Evolutionary conservation across 2,113 vertebrate genomes (phyloP), one percentile per base, ranked within the genome.

Genomic region (Pteruthius melanotis): DNA sequence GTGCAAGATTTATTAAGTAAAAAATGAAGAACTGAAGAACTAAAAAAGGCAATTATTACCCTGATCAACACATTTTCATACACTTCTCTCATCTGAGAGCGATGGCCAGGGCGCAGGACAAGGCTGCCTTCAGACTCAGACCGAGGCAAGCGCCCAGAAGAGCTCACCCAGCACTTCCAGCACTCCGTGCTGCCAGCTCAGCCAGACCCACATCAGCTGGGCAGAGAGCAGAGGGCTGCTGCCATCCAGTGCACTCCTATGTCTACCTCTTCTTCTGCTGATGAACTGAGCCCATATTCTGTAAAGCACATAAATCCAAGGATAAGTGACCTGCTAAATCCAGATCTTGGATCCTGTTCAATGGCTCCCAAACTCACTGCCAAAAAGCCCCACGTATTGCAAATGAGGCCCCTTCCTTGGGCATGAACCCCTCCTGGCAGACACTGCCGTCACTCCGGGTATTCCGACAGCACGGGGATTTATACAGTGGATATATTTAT

Each of bases 131-230:
- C 13, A 33, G 4, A 2, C 45, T 35, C 74, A 13, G 42, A 2
- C 54, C 15, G 39, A 11, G 33, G 60, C n/a, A 33, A 7, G 28
- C n/a, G 61, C 53, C 66, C 31, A 31, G 60, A 13, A 66, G 47
- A 52, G 76, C 75, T 66, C 23, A 9, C n/a, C 6, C 24, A 39
- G 49, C 89, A 33, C 20, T 47, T 23, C 31, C 81, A 24, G 42
- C 9, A 0, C 15, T 45, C 44, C 5, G 0, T 10, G 33, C 84
- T n/a, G 28, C 28, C 83, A 71, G 19, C 10, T 12, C 1, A 6
- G 57, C 30, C 83, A 42, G 45, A 9, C 8, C 8, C 12, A 1
- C 0, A 1, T 2, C 63, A 30, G 4, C 27, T 1, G 4, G 26
- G 30, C 8, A 4, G 35, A 24, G 18, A 10, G 4, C 60, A 35